Evolutionary conservation across 2,113 vertebrate genomes (phyloP).

Genomic region (Heterochromis multidens): DNA sequence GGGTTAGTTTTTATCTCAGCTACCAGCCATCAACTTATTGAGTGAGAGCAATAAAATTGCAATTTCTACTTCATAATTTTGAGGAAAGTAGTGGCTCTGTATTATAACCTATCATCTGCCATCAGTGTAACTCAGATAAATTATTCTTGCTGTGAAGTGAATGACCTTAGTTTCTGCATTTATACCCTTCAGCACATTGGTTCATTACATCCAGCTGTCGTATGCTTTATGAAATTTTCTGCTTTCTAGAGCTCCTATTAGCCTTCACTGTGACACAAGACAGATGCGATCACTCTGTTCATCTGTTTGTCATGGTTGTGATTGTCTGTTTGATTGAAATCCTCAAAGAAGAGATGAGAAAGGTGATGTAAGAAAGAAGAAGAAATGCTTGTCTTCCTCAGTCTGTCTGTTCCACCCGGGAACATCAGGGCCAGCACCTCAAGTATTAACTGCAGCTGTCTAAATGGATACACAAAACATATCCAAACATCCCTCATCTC

Average conservation of each 20-base stretch:
- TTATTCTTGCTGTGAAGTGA: conserved; percentile 20
- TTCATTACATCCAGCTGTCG: conserved; percentile 32
- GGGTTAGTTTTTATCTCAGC: not conserved
- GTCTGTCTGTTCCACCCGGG: not conserved
- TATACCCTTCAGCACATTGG: not conserved
- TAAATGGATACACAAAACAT: conserved; percentile 47
- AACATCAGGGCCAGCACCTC: not conserved
- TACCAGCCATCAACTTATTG: not conserved
- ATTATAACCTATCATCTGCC: not conserved
- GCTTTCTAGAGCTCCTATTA: conserved; percentile 5
- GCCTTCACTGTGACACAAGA: conserved; percentile 1
- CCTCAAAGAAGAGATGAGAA: not conserved
- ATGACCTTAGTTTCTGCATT: conserved; percentile 16
- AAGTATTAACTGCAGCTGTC: conserved; percentile 55
- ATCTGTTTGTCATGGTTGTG: not conserved
- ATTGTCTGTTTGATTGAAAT: not conserved
- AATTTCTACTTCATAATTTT: conserved; percentile 11
- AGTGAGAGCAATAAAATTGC: not conserved
- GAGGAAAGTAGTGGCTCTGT: not conserved
- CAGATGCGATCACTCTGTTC: conserved; percentile 22
- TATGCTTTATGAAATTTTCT: conserved; percentile 12
- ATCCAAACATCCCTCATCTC: conserved; percentile 40
- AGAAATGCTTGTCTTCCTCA: not conserved
- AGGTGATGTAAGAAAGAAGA: not conserved
- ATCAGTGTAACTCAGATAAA: not conserved